Conservation (phyloP, 1,140 invertebrate genomes). For the Brachionus sp. region DNA sequence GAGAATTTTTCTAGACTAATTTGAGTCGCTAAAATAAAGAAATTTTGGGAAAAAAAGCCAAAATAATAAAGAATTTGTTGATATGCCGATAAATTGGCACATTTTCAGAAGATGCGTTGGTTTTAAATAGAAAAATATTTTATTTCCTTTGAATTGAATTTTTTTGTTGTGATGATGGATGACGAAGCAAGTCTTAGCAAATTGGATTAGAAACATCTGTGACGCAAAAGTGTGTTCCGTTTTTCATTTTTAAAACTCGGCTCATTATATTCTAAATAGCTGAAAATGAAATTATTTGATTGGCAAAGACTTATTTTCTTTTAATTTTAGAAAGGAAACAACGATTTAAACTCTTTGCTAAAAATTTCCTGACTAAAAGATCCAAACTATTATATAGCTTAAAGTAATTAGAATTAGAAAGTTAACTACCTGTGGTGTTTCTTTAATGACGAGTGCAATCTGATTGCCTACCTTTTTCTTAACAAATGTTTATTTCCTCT, state of each 20-base stretch:
- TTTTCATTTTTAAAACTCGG: not conserved
- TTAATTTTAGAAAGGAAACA: not conserved
- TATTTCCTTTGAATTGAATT: too few relatives aligned
- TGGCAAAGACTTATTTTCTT: not conserved
- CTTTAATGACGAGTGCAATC: not conserved
- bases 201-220: not conserved
- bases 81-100: too few relatives aligned
- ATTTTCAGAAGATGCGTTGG: too few relatives aligned
- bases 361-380: not conserved
- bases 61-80: too few relatives aligned
- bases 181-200: not conserved
- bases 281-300: conserved; percentile 14
- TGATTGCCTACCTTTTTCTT: not conserved
- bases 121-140: too few relatives aligned
- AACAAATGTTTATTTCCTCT: not conserved
- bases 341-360: not conserved
- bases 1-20: not conserved
- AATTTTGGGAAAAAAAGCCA: too few relatives aligned
- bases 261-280: not conserved
- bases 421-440: conserved; percentile 21
- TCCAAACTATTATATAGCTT: not conserved
- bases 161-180: not conserved
- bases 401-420: not conserved
- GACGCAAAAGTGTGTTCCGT: not conserved
- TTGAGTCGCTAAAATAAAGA: too few relatives aligned